These are phyloP conservation scores for Ligdia adustata DNA, from an alignment of 2,888 invertebrate species.

Conservation along the genomic window DNA sequence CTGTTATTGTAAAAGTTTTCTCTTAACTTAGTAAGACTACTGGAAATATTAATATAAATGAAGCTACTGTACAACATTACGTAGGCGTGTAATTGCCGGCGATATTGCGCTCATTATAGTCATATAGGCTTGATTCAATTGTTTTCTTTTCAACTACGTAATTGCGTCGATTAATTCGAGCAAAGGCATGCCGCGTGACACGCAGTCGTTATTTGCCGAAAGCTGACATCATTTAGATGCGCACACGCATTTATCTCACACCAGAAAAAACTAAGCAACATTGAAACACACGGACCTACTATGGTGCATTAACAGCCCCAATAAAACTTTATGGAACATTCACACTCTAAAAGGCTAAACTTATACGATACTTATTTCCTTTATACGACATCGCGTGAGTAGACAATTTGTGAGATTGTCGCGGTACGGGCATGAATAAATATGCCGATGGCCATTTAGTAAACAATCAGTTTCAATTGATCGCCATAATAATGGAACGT, in stretches of 20 bases:
- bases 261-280: conserved; percentile 54
- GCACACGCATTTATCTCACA: conserved; percentile 67
- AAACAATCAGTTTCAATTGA: conserved; percentile 77
- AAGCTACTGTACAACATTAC: conserved; percentile 41
- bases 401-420: conserved; percentile 33
- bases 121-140: conserved; percentile 61
- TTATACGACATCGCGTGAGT: conserved; percentile 42
- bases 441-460: conserved; percentile 51
- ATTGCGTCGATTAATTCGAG: conserved; percentile 77
- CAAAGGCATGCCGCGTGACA: conserved; percentile 66
- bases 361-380: conserved; percentile 49
- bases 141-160: conserved; percentile 77
- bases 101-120: conserved; percentile 64
- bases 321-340: conserved; percentile 60
- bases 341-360: conserved; percentile 52
- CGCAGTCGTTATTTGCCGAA: conserved; percentile 39
- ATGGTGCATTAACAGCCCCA: conserved; percentile 55
- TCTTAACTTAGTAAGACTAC: too few relatives aligned
- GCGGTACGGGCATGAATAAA: conserved; percentile 39
- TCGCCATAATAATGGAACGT: conserved; percentile 64
- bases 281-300: conserved; percentile 54
- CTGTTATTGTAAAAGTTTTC: too few relatives aligned
- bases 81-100: conserved; percentile 63
- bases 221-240: conserved; percentile 70
- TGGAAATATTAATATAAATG: conserved; percentile 53